Base-by-base conservation (phyloP, 2,797 vertebrate species). In the Phalanger gymnotis region DNA sequence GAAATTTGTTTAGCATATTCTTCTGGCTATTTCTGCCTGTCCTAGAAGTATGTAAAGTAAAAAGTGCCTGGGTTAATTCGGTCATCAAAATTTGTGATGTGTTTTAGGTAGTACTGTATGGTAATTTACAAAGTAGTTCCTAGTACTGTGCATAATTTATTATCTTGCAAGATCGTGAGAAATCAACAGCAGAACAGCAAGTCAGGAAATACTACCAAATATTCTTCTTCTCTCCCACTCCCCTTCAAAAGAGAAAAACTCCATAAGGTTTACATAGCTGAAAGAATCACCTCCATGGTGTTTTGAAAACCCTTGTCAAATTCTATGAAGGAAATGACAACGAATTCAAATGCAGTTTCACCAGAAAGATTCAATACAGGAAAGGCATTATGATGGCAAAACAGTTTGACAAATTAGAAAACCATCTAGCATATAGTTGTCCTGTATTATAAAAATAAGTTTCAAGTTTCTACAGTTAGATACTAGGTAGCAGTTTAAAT, bases 371-470 rank as follows among this genome's bases (percentile, higher is more conserved):
- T 92, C 54, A 87, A 94, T 27, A 52, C 27, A 66, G 54, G 10
- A 89, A 14, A 81, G 89, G n/a, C 27, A 73, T 93, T 16, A 93
- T 54, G 81, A 90, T 95, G 91, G 34, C 27, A 91, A 92, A 89
- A 30, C 13, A 90, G 28, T 27, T 93, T 94, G 66, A 81, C 90
- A 96, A 95, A 91, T 95, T 94, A 97, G 2, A 53, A 90, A 96
- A 40, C 22, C 19, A 25, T 81, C 22, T 47, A 40, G 57, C 91
- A 87, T 93, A 95, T 54, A 81, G 25, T 92, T 92, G 4, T 22
- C 53, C 53, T 54, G 92, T 89, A 54, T 92, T 91, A 94, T 94
- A 92, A 40, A 28, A 91, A 22, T 40, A 40, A 81, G 51, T 52
- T 90, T 94, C 94, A 96, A 53, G 31, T 91, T 47, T 81, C 73